Conservation (phyloP, 2,113 vertebrate species). For the Scomber japonicus region DNA sequence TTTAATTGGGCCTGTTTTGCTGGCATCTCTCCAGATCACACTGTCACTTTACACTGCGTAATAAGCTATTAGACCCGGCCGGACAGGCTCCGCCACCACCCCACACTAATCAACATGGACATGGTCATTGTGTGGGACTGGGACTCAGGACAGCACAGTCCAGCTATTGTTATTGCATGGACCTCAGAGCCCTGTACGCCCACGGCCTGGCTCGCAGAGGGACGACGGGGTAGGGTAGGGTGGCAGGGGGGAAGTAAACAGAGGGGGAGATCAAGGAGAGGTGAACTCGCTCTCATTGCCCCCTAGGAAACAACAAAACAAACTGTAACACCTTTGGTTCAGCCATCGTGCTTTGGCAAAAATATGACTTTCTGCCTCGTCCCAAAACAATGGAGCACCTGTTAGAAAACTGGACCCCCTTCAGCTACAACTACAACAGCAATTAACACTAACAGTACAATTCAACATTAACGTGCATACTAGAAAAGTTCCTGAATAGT, state of each 20-base stretch:
- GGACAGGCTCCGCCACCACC: constrained; percentile 43
- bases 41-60: constrained; percentile 81
- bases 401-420: neutral
- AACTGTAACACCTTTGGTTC: constrained; percentile 79
- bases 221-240: neutral
- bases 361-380: constrained; percentile 78
- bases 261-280: constrained; percentile 63
- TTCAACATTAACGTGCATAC: neutral
- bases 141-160: constrained; percentile 75
- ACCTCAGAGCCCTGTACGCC: constrained; percentile 53
- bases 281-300: constrained; percentile 62
- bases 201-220: constrained; percentile 30
- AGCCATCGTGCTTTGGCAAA: constrained; percentile 74
- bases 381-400: constrained; percentile 43
- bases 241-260: constrained; percentile 39
- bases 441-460: neutral
- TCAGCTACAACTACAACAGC: neutral
- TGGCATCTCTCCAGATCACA: constrained; percentile 81
- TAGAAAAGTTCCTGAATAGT: too few species aligned
- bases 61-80: constrained; percentile 84
- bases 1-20: constrained; percentile 83
- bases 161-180: constrained; percentile 76
- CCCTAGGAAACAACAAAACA: constrained; percentile 79
- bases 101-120: constrained; percentile 84
- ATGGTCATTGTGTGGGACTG: constrained; percentile 82